These are phyloP conservation scores for Pygocentrus nattereri DNA, from an alignment of 2,797 vertebrate genomes.

Conservation along the genomic window DNA sequence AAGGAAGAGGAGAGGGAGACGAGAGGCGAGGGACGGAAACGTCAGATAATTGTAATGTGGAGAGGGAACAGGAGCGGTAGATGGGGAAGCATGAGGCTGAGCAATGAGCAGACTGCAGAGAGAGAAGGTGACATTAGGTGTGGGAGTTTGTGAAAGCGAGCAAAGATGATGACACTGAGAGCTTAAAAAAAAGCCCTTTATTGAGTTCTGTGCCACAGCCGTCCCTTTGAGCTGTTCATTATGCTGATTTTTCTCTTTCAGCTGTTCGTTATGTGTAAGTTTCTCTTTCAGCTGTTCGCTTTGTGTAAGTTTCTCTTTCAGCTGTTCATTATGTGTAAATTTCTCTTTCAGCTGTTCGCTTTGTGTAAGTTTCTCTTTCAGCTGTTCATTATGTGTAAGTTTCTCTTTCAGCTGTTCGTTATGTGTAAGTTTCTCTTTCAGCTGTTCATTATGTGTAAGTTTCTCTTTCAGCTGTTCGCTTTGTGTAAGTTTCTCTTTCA, in stretches of 20 bases:
- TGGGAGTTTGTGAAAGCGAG: slow-evolving; percentile 41
- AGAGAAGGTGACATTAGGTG: slow-evolving; percentile 59
- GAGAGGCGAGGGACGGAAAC: slow-evolving; percentile 33
- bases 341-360: neutral
- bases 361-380: neutral
- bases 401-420: neutral
- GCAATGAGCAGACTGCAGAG: slow-evolving; percentile 38
- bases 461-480: no score
- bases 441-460: no score
- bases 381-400: neutral
- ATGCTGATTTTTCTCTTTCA: neutral
- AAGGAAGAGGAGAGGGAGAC: slow-evolving; percentile 32
- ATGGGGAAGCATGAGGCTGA: slow-evolving; percentile 38
- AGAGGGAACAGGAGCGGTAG: slow-evolving; percentile 15
- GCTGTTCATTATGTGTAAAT: neutral
- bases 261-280: slow-evolving; percentile 27
- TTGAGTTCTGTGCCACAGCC: neutral
- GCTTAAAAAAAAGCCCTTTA: slow-evolving; percentile 42
- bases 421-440: no score
- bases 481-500: no score
- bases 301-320: slow-evolving; percentile 6
- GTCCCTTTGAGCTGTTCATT: neutral
- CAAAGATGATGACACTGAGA: slow-evolving; percentile 45
- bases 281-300: slow-evolving; percentile 29
- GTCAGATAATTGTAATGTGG: slow-evolving; percentile 59